Evolutionary conservation across 2,888 invertebrate genomes (phyloP).

Genomic region (Cryptophagus acutangulus): DNA sequence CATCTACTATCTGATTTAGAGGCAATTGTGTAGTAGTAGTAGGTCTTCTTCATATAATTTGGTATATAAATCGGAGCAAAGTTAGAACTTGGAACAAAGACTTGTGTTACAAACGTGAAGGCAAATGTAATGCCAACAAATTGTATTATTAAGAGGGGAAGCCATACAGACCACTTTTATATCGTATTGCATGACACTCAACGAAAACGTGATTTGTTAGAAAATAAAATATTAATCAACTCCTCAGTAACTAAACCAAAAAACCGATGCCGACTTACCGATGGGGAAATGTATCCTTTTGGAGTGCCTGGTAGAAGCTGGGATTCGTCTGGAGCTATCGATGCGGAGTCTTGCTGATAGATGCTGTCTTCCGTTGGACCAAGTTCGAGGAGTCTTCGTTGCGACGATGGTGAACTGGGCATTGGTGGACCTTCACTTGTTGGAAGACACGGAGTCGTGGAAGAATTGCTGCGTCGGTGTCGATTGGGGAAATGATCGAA

Average conservation of each 20-base stretch:
- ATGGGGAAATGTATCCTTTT: conserved; percentile 44
- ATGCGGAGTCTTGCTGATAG: conserved; percentile 19
- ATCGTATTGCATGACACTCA: conserved; percentile 1
- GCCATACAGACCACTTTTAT: not conserved
- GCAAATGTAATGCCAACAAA: too few relatives aligned
- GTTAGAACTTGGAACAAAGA: too few relatives aligned
- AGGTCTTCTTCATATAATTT: too few relatives aligned
- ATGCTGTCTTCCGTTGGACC: conserved; percentile 31
- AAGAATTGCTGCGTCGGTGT: conserved; percentile 52
- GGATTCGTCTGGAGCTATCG: conserved; percentile 44
- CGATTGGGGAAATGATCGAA: conserved; percentile 63
- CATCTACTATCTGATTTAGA: too few relatives aligned
- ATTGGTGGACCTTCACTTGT: conserved; percentile 42
- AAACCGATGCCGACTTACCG: conserved; percentile 39
- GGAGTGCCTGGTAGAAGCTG: conserved; percentile 43
- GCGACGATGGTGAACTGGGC: conserved; percentile 40
- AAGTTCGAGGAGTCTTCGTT: conserved; percentile 34
- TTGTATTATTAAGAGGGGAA: too few relatives aligned
- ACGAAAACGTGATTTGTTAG: conserved; percentile 1
- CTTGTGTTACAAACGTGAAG: too few relatives aligned
- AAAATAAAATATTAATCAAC: not conserved
- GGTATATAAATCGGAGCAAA: too few relatives aligned
- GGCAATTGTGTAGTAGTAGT: too few relatives aligned
- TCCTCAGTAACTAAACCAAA: not conserved
- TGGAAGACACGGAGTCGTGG: conserved; percentile 49